phyloP scores from a whole-genome alignment of 1,140 invertebrate genomes.

The Cataglyphis hispanica region DNA sequence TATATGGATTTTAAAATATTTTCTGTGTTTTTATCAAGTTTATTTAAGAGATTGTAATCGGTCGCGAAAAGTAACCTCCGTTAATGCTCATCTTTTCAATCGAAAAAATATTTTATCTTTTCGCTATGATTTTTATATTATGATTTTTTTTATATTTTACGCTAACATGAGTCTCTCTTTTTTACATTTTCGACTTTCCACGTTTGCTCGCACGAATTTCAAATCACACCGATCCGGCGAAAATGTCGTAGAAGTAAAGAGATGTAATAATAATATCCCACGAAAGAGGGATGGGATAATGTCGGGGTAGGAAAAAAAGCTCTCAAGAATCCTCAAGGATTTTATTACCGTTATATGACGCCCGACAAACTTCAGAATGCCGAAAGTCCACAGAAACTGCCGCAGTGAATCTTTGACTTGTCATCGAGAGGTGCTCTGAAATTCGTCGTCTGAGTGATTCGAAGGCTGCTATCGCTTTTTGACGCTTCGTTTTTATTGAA shows the following conservation, averaged over 20 bases:
- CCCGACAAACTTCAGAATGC: slow-evolving; percentile 37
- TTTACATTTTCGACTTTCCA: not conserved
- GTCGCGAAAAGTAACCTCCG: too few species aligned
- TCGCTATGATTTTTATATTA: not conserved
- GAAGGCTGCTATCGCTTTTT: slow-evolving; percentile 9
- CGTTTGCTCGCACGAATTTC: slow-evolving; percentile 33
- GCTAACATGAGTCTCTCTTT: slow-evolving; percentile 8
- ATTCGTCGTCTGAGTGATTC: slow-evolving; percentile 39
- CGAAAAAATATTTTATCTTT: not conserved
- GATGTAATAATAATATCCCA: slow-evolving; percentile 47
- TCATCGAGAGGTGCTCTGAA: slow-evolving; percentile 36
- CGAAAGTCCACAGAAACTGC: slow-evolving; percentile 32
- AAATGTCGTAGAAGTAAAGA: slow-evolving; percentile 21
- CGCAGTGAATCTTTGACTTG: slow-evolving; percentile 45
- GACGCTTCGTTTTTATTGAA: slow-evolving; percentile 6
- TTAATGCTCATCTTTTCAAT: not conserved
- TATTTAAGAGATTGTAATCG: not conserved
- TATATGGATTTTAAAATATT: not conserved
- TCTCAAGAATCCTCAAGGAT: slow-evolving; percentile 48
- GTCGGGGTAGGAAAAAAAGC: slow-evolving; percentile 40
- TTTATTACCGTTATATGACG: slow-evolving; percentile 59
- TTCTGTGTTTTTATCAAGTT: not conserved
- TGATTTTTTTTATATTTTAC: slow-evolving; percentile 46
- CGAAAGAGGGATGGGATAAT: slow-evolving; percentile 11
- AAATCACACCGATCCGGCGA: slow-evolving; percentile 19